phyloP scores from a whole-genome alignment of 2,113 vertebrate species.

The Merops nubicus region DNA sequence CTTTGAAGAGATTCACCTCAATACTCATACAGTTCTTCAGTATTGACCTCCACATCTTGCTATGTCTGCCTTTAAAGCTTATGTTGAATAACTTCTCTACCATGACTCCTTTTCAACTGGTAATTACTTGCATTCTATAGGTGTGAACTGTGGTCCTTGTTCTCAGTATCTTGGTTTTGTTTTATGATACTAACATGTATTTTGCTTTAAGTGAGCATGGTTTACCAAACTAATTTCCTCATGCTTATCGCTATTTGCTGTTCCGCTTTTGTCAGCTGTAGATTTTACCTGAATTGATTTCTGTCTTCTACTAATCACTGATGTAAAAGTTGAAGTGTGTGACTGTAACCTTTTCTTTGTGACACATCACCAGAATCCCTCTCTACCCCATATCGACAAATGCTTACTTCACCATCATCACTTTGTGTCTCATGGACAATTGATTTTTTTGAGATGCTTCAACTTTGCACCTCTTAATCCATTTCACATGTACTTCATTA shows the following conservation, averaged over 20 bases:
- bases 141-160: neutral
- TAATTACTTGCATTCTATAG: neutral
- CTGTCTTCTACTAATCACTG: neutral
- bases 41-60: neutral
- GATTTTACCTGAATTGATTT: constrained; percentile 14
- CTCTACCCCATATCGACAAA: neutral
- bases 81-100: neutral
- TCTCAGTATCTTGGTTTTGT: neutral
- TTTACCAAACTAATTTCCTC: constrained; percentile 8
- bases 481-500: neutral
- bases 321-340: neutral
- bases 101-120: neutral
- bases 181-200: neutral
- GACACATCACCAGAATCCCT: neutral
- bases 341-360: neutral
- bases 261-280: constrained; percentile 9
- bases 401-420: neutral
- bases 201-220: neutral
- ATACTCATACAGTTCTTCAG: neutral
- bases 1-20: neutral
- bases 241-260: neutral
- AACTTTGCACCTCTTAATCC: neutral
- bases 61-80: neutral
- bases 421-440: neutral
- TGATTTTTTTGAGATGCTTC: constrained; percentile 8